These are phyloP conservation scores for Daubentonia madagascariensis DNA, from an alignment of 2,113 vertebrate species.

Conservation along the genomic window DNA sequence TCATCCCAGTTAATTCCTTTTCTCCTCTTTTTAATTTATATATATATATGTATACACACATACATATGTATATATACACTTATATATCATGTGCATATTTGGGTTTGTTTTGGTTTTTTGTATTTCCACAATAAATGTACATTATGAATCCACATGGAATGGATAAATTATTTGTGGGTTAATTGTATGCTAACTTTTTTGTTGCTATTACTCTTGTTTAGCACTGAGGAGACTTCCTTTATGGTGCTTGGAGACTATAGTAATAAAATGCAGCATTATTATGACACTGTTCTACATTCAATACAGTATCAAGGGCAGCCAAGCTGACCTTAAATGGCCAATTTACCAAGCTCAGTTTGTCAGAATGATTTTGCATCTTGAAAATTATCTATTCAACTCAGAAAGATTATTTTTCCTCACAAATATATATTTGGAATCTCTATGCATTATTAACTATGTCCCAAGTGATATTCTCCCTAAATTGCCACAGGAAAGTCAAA, in stretches of 20 bases:
- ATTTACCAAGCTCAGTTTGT: background rate
- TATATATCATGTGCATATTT: background rate
- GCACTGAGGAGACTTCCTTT: background rate
- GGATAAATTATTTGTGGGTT: background rate
- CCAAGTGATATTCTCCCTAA: background rate
- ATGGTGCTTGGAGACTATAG: background rate
- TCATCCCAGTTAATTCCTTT: slow-evolving; percentile 5
- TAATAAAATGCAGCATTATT: slow-evolving; percentile 7
- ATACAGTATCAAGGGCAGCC: background rate
- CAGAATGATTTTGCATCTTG: background rate
- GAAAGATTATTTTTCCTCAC: background rate
- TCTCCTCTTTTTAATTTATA: background rate
- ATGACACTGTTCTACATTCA: background rate
- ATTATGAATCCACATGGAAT: background rate
- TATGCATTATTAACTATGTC: background rate
- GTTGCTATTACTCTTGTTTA: background rate
- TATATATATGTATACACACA: background rate
- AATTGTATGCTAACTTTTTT: slow-evolving; percentile 24
- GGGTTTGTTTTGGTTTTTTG: background rate
- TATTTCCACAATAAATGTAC: background rate
- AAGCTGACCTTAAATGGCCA: background rate
- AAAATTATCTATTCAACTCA: slow-evolving; percentile 35
- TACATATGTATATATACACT: background rate
- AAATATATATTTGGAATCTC: background rate
- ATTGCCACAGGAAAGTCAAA: slow-evolving; percentile 22